These are phyloP conservation scores for Rugalucina vietnamica DNA, from an alignment of 2,888 invertebrate genomes.

Conservation along the genomic window DNA sequence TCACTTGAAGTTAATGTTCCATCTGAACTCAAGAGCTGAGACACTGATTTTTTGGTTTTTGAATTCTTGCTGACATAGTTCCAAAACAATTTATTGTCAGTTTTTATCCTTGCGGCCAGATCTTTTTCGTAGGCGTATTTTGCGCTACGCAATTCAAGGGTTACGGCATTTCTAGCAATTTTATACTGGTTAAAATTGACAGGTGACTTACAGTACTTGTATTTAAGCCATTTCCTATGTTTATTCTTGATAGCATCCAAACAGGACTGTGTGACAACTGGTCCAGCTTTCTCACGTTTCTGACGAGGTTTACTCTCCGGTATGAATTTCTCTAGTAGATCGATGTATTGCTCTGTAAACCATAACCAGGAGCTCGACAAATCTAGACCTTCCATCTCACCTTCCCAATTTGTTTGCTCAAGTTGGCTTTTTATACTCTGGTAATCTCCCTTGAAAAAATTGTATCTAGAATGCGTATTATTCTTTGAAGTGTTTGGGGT, in stretches of 20 bases:
- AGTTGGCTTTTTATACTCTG: neutral
- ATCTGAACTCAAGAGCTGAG: neutral
- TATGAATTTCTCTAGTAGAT: slow-evolving; percentile 6
- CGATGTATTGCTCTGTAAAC: no score
- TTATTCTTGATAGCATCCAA: slow-evolving; percentile 13
- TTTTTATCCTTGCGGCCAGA: neutral
- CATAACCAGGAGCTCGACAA: neutral
- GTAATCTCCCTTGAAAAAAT: slow-evolving; percentile 22
- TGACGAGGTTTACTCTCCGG: neutral
- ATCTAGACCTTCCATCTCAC: neutral
- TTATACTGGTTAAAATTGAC: slow-evolving; percentile 16
- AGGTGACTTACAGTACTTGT: neutral
- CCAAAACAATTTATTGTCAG: slow-evolving; percentile 19
- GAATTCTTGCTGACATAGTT: slow-evolving; percentile 3
- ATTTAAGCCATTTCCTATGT: slow-evolving; percentile 17
- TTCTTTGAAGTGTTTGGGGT: no score
- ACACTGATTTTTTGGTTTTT: neutral
- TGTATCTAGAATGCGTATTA: no score
- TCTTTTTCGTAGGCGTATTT: neutral
- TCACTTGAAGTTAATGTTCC: neutral
- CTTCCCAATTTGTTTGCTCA: neutral
- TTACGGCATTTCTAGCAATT: neutral
- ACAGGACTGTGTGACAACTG: slow-evolving; percentile 10
- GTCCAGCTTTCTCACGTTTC: neutral
- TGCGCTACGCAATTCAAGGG: neutral